Evolutionary conservation across 2,113 vertebrate genomes (phyloP).

Genomic region (Pelodiscus sinensis): DNA sequence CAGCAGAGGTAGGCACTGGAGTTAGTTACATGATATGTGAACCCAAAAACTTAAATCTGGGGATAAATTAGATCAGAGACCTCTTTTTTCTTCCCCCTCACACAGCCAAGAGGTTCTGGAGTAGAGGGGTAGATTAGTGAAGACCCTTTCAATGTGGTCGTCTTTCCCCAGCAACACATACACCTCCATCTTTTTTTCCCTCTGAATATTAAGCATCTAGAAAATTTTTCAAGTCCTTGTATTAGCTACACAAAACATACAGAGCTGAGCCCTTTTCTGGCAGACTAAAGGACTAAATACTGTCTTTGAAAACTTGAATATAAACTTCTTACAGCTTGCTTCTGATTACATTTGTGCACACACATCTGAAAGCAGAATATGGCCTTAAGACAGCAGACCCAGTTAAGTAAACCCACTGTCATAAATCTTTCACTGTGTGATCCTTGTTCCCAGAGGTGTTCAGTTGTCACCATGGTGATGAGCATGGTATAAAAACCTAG

Average conservation of each 20-base stretch:
- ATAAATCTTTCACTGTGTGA: not conserved
- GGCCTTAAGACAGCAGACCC: not conserved
- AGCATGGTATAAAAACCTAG: not conserved
- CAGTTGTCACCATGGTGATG: not conserved
- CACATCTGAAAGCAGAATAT: not conserved
- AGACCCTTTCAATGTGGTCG: not conserved
- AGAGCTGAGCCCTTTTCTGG: not conserved
- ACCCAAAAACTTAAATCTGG: not conserved
- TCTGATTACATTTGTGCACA: not conserved
- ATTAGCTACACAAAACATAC: fast-evolving
- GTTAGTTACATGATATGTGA: not conserved
- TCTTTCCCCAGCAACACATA: not conserved
- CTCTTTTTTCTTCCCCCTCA: not conserved
- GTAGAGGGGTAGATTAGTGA: not conserved
- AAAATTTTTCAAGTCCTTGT: not conserved
- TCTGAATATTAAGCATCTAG: not conserved
- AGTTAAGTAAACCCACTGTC: not conserved
- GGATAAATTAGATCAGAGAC: not conserved
- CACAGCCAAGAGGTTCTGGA: not conserved
- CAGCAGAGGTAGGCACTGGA: not conserved
- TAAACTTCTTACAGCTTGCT: not conserved
- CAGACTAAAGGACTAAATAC: not conserved
- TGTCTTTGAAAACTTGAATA: fast-evolving
- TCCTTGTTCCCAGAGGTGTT: not conserved
- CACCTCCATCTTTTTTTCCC: not conserved